phyloP scores from a whole-genome alignment of 2,113 vertebrate species.

The Ardeotis arabs region DNA sequence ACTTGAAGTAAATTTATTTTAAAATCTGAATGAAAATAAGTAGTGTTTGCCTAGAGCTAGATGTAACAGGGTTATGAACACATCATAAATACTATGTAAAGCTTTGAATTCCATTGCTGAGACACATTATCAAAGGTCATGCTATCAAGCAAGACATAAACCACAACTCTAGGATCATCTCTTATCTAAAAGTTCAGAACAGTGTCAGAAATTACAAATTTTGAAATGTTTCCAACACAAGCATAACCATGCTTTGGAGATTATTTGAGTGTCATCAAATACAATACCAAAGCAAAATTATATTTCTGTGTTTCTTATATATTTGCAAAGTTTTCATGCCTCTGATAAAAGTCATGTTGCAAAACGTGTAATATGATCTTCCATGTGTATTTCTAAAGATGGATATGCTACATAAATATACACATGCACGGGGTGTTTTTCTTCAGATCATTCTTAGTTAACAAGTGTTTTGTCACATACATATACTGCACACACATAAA shows the following conservation, averaged over 20 bases:
- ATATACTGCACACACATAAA: not conserved
- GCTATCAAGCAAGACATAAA: constrained; percentile 12
- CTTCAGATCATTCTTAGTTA: not conserved
- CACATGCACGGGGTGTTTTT: not conserved
- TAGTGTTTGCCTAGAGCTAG: constrained; percentile 18
- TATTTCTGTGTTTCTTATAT: not conserved
- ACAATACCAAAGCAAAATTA: not conserved
- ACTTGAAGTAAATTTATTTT: constrained; percentile 43
- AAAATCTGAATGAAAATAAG: constrained; percentile 37
- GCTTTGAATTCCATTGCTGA: constrained; percentile 26
- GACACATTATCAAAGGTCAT: not conserved
- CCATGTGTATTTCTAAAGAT: not conserved
- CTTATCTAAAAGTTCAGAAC: constrained; percentile 22
- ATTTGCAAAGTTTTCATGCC: not conserved
- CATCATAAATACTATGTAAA: constrained; percentile 49
- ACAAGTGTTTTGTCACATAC: not conserved
- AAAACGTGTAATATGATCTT: not conserved
- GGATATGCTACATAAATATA: not conserved
- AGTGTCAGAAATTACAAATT: not conserved
- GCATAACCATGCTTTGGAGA: not conserved
- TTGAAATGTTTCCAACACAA: not conserved
- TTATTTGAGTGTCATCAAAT: not conserved
- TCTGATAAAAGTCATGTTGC: not conserved
- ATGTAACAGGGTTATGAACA: constrained; percentile 27
- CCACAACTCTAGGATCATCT: not conserved